Percentiles rank a stretch among this genome's conserved stretches.
Conservation (phyloP, 2,797 vertebrate species). For the Schizopygopsis malacanthus region DNA sequence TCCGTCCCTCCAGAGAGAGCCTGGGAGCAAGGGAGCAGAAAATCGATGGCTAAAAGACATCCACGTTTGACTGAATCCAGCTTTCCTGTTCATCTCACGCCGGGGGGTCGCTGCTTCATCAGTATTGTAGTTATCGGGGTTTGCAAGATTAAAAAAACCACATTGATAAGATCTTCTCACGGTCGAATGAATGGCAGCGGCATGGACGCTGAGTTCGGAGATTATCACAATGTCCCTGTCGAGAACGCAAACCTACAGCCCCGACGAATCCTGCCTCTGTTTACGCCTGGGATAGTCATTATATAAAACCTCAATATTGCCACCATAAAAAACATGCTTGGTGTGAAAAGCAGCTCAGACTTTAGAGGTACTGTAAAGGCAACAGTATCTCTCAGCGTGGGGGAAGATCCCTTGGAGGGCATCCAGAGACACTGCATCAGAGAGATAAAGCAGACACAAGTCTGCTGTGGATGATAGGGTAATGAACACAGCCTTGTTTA, state of each 20-base stretch:
- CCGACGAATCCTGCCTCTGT: slow-evolving; percentile 17
- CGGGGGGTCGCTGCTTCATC: slow-evolving; percentile 51
- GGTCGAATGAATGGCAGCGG: slow-evolving; percentile 3
- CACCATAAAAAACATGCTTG: slow-evolving; percentile 18
- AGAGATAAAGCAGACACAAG: slow-evolving; percentile 58
- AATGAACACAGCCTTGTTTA: slow-evolving; percentile 51
- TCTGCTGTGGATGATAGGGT: slow-evolving; percentile 55
- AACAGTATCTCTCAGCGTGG: slow-evolving; percentile 23
- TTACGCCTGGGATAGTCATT: slow-evolving; percentile 25
- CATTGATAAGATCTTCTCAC: slow-evolving; percentile 50
- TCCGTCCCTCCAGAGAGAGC: slow-evolving; percentile 27
- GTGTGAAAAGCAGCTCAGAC: slow-evolving; percentile 10
- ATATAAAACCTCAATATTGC: slow-evolving; percentile 45
- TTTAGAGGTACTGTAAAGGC: slow-evolving; percentile 36
- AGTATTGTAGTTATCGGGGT: slow-evolving; percentile 43
- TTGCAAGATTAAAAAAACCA: slow-evolving; percentile 38
- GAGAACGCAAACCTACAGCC: slow-evolving; percentile 23
- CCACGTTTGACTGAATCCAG: slow-evolving; percentile 53
- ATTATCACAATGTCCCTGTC: slow-evolving; percentile 36
- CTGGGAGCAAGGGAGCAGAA: slow-evolving; percentile 39
- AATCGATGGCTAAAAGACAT: slow-evolving; percentile 53
- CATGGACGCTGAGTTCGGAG: slow-evolving; percentile 22
- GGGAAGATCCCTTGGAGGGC: slow-evolving; percentile 50
- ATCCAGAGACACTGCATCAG: slow-evolving; percentile 56
- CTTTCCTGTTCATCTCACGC: slow-evolving; percentile 40